These are phyloP conservation scores for Sminthurinus aureus DNA, from an alignment of 2,888 invertebrate genomes.

Conservation along the genomic window DNA sequence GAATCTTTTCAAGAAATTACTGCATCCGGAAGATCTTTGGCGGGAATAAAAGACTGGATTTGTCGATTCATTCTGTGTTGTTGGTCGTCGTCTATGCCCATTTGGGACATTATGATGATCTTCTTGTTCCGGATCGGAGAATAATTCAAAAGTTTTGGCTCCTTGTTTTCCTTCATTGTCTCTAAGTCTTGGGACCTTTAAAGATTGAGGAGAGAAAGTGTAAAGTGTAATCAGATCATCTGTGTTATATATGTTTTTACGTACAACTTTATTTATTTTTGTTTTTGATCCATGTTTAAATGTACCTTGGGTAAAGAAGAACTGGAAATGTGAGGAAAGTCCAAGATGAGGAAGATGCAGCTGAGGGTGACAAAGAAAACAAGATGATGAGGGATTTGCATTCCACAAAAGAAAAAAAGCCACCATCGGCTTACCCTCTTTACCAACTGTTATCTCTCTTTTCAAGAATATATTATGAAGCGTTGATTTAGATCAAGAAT, in stretches of 20 bases:
- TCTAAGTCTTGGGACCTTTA: background rate
- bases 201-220: background rate
- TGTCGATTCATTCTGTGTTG: background rate
- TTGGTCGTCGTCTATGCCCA: background rate
- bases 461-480: no score
- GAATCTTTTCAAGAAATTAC: constrained; percentile 14
- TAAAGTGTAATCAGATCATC: no score
- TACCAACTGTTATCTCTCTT: no score
- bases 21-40: constrained; percentile 29
- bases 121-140: background rate
- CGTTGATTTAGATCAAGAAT: no score
- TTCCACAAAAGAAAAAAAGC: background rate
- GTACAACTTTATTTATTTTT: background rate
- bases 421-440: background rate
- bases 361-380: background rate
- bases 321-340: constrained; percentile 17
- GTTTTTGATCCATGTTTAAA: background rate
- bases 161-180: background rate
- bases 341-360: background rate
- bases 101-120: background rate
- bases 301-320: background rate
- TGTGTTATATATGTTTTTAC: no score
- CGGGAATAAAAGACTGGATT: constrained; percentile 20
- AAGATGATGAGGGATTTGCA: background rate
- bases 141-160: background rate